Conservation (phyloP, 2,888 invertebrate genomes). For the Temnothorax rugatulus region DNA sequence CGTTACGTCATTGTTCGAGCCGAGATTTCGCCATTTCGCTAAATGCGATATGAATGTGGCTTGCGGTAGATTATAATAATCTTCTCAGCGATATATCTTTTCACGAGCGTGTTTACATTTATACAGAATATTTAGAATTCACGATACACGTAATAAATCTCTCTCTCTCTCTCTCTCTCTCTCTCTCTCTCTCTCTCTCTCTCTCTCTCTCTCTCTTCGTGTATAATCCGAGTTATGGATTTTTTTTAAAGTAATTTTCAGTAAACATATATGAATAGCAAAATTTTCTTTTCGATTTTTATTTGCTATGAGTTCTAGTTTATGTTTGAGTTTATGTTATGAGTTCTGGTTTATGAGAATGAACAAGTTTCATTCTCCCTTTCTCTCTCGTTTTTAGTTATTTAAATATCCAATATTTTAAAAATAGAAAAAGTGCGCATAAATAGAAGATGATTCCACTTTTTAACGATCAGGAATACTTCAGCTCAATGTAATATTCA, state of each 20-base stretch:
- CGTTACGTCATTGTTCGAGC: constrained; percentile 24
- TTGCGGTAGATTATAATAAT: constrained; percentile 25
- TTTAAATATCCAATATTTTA: background rate
- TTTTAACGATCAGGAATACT: background rate
- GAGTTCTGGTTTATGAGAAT: no score
- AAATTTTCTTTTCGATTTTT: background rate
- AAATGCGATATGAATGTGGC: constrained; percentile 19
- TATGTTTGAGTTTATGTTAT: background rate
- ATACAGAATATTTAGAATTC: background rate
- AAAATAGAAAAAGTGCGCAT: background rate
- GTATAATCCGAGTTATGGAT: background rate
- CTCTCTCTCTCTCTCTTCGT: background rate
- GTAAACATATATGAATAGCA: background rate
- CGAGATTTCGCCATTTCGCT: constrained; percentile 13
- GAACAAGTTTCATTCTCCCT: background rate
- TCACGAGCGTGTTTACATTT: constrained; percentile 2
- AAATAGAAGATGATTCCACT: background rate
- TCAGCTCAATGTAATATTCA: background rate
- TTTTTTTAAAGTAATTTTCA: constrained; percentile 9
- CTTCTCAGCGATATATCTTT: background rate
- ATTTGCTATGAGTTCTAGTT: background rate
- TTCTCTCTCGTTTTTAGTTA: background rate
- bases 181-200: constrained; percentile 9
- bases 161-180: constrained; percentile 13
- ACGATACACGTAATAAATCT: background rate